Base-by-base conservation (phyloP, 2,888 invertebrate species). In the Rhopalosiphum nymphaeae region DNA sequence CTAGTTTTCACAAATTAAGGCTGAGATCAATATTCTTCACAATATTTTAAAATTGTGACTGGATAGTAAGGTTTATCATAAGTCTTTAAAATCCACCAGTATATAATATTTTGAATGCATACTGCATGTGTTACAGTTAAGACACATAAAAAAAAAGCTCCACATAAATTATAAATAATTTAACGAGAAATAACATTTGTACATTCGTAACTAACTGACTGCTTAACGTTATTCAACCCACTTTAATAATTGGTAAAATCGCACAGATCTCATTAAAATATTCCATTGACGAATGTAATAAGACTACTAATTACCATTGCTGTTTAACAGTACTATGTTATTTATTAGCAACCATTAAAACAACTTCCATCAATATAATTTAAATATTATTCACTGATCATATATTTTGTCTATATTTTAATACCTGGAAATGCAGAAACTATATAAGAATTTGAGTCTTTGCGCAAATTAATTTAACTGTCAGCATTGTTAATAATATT, bases 401-500 rank as follows among this genome's bases (percentile, higher is more conserved):
- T n/a, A n/a, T 46, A 61, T 90, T 61, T 36, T 25, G 61, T 36
- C 25, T 46, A 46, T 67, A 46, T 46, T 46, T n/a, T 16, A 61
- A 89, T n/a, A 11, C 13, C 10, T n/a, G 3, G 46, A 10, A 21
- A 46, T 46, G 7, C 4, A 29, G 1, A 25, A n/a, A 46, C 21
- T 25, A 56, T 25, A 56, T 56, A 46, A 67, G 25, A n/a, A 90
- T 44, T 46, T 46, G 67, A 90, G 61, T 90, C 46, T 91, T 78
- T 25, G 36, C 36, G 36, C 49, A 49, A 49, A 78, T 91, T 78
- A 11, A n/a, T 91, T 36, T 36, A 67, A 91, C 67, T 67, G 49
- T 78, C 49, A 78, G 26, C 36, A 44, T 78, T 49, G 13, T 78
- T 49, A 49, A 67, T 67, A 78, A 78, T 36, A 49, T 91, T 91